phyloP scores from a whole-genome alignment of 2,797 vertebrate species.

The Sebastes reedi region DNA sequence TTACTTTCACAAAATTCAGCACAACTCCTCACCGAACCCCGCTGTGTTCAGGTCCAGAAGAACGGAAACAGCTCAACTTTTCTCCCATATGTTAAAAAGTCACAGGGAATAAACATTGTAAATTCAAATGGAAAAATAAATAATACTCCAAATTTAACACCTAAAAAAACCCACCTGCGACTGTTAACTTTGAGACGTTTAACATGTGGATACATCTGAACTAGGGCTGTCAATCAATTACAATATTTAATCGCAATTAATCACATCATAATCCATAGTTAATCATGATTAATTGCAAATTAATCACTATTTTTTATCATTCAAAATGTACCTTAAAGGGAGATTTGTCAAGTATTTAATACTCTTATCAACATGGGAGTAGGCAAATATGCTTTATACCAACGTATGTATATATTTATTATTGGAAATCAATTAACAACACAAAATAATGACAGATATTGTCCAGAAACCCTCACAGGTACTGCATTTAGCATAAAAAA shows the following conservation, averaged over 20 bases:
- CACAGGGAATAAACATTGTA: neutral
- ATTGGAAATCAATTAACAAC: too few species aligned
- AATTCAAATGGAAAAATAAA: neutral
- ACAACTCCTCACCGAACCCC: neutral
- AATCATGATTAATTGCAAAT: neutral
- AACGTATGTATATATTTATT: too few species aligned
- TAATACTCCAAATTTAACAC: neutral
- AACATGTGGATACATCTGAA: neutral
- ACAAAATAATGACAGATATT: too few species aligned
- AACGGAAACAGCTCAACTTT: neutral
- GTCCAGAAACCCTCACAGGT: too few species aligned
- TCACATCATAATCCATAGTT: neutral
- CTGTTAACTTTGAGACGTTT: neutral
- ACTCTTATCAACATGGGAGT: too few species aligned
- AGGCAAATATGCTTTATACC: too few species aligned
- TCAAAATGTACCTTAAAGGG: too few species aligned
- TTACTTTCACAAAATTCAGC: conserved; percentile 21
- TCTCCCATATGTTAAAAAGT: neutral
- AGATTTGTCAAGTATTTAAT: too few species aligned
- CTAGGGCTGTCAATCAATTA: too few species aligned
- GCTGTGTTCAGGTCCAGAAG: neutral
- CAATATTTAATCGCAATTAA: too few species aligned
- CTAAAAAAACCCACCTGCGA: neutral
- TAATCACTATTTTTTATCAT: neutral
- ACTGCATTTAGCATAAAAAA: too few species aligned